These are phyloP conservation scores for Tachysurus fulvidraco DNA, from an alignment of 2,113 vertebrate genomes.

Conservation along the genomic window DNA sequence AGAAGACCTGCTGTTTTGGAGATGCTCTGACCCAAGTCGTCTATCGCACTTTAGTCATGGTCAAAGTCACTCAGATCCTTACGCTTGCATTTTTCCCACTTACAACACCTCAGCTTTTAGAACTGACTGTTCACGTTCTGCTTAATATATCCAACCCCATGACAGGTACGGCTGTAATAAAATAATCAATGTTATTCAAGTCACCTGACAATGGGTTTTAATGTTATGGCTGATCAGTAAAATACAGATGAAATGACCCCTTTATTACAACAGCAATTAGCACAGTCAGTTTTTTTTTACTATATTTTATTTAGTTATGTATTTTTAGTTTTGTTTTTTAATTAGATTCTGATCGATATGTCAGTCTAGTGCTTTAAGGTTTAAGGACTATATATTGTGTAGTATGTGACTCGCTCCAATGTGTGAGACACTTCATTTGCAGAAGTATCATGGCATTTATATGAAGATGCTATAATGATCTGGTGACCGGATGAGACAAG, in stretches of 20 bases:
- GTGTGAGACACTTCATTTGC: neutral
- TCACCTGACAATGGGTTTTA: no score
- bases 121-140: no score
- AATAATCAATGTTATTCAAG: no score
- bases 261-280: neutral
- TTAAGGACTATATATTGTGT: neutral
- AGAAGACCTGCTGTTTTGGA: no score
- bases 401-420: neutral
- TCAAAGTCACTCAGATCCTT: no score
- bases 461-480: neutral
- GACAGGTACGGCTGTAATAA: no score
- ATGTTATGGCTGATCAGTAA: neutral
- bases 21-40: no score
- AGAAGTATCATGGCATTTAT: neutral
- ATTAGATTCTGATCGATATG: neutral
- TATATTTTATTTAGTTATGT: neutral
- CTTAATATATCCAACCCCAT: no score
- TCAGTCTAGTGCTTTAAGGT: neutral
- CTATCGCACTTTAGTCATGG: no score
- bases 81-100: no score
- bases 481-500: neutral
- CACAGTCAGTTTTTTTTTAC: neutral
- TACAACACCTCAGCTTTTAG: no score
- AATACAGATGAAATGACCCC: neutral
- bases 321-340: neutral